These are phyloP conservation scores for Acipenser ruthenus DNA, from an alignment of 2,797 vertebrate species.

Conservation along the genomic window DNA sequence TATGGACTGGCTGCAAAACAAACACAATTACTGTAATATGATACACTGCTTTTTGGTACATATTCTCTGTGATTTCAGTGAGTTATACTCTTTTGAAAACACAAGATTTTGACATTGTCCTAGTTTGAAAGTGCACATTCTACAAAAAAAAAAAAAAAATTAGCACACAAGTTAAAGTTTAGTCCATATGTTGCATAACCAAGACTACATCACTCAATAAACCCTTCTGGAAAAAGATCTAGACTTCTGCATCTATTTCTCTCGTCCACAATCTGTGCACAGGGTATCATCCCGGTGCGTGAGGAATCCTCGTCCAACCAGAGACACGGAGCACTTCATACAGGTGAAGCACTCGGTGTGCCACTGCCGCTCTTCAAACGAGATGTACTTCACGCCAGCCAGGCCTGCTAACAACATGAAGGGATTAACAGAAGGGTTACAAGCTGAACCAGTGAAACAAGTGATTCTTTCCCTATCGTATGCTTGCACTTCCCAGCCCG, in stretches of 20 bases:
- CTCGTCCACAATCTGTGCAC: constrained; percentile 77
- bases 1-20: too few species aligned
- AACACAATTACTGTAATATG: too few species aligned
- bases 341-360: constrained; percentile 90
- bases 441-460: too few species aligned
- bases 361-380: constrained; percentile 92
- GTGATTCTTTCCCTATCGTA: too few species aligned
- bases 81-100: neutral
- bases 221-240: constrained; percentile 8
- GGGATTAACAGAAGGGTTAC: constrained; percentile 17
- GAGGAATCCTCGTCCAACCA: constrained; percentile 84
- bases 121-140: constrained; percentile 60
- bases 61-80: too few species aligned
- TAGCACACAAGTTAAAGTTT: neutral
- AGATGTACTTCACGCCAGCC: constrained; percentile 80
- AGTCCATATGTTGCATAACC: constrained; percentile 11
- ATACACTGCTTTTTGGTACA: too few species aligned
- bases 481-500: too few species aligned
- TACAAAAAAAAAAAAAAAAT: constrained; percentile 3
- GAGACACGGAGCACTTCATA: constrained; percentile 64
- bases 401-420: constrained; percentile 61
- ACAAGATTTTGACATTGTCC: constrained; percentile 47
- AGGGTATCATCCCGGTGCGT: constrained; percentile 71
- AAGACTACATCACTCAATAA: constrained; percentile 4
- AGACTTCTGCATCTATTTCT: constrained; percentile 43